These are phyloP conservation scores for Muscicapa striata DNA, from an alignment of 2,797 vertebrate genomes.

Conservation along the genomic window DNA sequence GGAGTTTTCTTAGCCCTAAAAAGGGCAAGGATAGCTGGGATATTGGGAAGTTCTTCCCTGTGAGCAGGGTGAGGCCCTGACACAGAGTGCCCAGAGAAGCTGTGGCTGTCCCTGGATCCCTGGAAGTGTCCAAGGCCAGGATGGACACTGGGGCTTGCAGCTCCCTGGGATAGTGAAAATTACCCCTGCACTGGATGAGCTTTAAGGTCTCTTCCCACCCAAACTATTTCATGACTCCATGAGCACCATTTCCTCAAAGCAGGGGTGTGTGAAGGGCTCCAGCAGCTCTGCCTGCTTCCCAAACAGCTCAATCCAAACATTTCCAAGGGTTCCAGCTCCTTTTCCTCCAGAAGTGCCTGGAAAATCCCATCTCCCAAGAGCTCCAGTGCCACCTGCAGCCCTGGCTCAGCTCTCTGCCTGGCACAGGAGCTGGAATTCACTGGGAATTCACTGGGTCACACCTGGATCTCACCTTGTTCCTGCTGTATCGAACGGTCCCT, in stretches of 20 bases:
- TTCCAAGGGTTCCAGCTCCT: neutral
- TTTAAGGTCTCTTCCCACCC: neutral
- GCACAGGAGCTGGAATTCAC: neutral
- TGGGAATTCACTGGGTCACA: neutral
- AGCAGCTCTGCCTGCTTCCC: neutral
- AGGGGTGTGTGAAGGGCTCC: neutral
- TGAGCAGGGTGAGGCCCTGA: neutral
- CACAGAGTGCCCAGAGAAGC: neutral
- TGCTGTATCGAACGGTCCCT: slow-evolving; percentile 92
- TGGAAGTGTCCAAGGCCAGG: neutral
- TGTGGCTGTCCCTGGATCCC: neutral
- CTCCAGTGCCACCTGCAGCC: neutral
- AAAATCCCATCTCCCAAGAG: neutral
- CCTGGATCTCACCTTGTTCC: slow-evolving; percentile 86
- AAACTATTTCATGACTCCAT: neutral
- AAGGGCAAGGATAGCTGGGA: neutral
- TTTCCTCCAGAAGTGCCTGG: neutral
- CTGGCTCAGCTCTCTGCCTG: neutral
- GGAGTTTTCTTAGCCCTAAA: neutral
- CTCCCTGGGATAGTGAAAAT: accelerated
- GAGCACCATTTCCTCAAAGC: neutral
- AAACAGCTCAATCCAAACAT: neutral
- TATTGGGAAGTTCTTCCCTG: neutral
- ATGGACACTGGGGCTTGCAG: neutral
- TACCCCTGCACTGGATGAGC: neutral